phyloP scores from a whole-genome alignment of 2,888 invertebrate species.

The Morpho achilles region DNA sequence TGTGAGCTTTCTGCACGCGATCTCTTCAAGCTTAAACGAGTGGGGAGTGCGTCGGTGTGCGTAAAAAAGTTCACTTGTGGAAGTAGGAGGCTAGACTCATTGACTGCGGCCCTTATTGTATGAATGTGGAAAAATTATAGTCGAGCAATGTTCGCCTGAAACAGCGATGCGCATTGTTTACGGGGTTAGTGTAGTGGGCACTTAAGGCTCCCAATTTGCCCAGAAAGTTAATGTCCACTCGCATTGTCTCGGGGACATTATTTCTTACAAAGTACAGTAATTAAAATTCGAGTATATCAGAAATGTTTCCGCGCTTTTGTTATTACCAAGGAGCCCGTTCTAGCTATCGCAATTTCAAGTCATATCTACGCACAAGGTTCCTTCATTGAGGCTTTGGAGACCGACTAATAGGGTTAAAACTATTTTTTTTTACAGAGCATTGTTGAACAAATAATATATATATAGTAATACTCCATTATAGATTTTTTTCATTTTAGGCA shows the following conservation, averaged over 20 bases:
- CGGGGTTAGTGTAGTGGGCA: conserved; percentile 53
- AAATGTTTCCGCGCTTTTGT: not conserved
- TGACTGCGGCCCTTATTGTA: conserved; percentile 79
- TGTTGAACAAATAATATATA: no score
- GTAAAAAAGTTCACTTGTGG: conserved; percentile 63
- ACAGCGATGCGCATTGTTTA: conserved; percentile 72
- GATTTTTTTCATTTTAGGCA: no score
- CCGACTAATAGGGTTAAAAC: no score
- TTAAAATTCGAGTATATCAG: conserved; percentile 45
- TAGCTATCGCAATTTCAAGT: no score
- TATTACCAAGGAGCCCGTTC: no score
- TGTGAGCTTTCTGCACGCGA: conserved; percentile 78
- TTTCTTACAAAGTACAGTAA: conserved; percentile 64
- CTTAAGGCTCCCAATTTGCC: conserved; percentile 72
- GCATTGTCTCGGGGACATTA: conserved; percentile 66
- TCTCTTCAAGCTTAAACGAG: conserved; percentile 67
- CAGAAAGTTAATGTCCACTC: conserved; percentile 59
- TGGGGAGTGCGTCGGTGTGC: conserved; percentile 67
- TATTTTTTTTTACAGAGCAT: no score
- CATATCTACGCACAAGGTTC: no score
- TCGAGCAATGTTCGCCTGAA: conserved; percentile 69
- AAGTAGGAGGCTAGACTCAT: conserved; percentile 77
- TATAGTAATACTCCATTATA: no score
- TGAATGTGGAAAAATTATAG: conserved; percentile 80
- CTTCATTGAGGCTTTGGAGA: no score